Conservation (phyloP, 2,797 vertebrate genomes). For the Anguilla megastoma region DNA sequence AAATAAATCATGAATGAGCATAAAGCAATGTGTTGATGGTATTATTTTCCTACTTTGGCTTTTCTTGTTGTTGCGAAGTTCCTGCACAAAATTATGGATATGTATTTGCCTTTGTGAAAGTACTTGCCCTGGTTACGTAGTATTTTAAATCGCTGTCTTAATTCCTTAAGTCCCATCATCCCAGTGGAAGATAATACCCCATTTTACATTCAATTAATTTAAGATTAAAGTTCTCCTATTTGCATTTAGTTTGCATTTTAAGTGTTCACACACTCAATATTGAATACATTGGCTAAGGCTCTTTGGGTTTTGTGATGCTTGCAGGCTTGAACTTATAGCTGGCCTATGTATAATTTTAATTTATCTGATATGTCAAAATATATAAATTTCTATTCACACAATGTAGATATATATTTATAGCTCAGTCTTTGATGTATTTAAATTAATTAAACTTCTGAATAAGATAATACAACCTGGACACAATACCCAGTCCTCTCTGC, state of each 20-base stretch:
- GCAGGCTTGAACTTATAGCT: background rate
- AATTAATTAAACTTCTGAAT: too few relatives aligned
- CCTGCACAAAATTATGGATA: too few relatives aligned
- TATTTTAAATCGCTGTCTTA: background rate
- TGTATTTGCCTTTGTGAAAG: too few relatives aligned
- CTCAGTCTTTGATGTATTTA: too few relatives aligned
- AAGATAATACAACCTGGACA: background rate
- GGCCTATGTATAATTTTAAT: background rate
- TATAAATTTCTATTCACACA: too few relatives aligned
- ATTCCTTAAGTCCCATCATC: background rate
- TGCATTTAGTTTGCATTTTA: background rate
- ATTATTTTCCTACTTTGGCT: too few relatives aligned
- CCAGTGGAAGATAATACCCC: background rate
- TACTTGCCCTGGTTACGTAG: too few relatives aligned
- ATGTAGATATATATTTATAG: too few relatives aligned
- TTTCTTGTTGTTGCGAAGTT: too few relatives aligned
- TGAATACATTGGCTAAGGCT: background rate
- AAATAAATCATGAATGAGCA: too few relatives aligned
- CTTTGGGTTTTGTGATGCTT: background rate
- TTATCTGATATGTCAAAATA: background rate
- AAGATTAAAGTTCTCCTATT: background rate
- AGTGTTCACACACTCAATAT: background rate
- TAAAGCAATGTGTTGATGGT: too few relatives aligned
- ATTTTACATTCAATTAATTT: too few relatives aligned
- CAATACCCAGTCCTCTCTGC: background rate